These are phyloP conservation scores for Artemia franciscana DNA, from an alignment of 1,140 invertebrate genomes.

Conservation along the genomic window DNA sequence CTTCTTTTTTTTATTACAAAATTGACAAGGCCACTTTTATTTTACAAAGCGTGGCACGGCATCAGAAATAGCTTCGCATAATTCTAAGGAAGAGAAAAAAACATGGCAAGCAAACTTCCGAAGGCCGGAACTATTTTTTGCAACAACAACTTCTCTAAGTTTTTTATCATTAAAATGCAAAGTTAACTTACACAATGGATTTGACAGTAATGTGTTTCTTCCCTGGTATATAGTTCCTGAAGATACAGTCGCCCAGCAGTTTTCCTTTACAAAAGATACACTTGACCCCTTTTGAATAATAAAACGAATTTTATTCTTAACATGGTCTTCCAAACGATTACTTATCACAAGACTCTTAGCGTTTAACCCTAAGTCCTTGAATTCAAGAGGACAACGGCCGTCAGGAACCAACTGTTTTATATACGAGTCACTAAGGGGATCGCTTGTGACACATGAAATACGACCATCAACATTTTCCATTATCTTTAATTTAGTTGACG, in stretches of 20 bases:
- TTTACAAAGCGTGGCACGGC: no score
- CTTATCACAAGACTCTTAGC: background rate
- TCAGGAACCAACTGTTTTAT: background rate
- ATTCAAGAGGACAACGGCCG: background rate
- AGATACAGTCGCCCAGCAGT: background rate
- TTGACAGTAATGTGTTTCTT: background rate
- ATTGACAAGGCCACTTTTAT: no score
- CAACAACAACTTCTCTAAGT: background rate
- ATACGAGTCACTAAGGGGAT: background rate
- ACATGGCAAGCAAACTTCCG: no score
- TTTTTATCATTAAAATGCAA: background rate
- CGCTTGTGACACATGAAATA: background rate
- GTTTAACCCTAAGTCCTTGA: background rate
- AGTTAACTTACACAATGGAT: background rate
- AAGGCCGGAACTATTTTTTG: no score
- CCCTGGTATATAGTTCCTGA: background rate
- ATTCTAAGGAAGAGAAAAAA: no score
- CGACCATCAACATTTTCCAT: constrained; percentile 1
- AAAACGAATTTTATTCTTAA: background rate
- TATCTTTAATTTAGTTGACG: background rate
- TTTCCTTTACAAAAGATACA: background rate
- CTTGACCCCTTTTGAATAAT: background rate
- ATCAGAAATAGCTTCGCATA: no score
- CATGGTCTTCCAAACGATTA: background rate
- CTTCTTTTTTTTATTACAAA: no score